Conservation (phyloP, 2,797 vertebrate genomes). For the Characodon lateralis region DNA sequence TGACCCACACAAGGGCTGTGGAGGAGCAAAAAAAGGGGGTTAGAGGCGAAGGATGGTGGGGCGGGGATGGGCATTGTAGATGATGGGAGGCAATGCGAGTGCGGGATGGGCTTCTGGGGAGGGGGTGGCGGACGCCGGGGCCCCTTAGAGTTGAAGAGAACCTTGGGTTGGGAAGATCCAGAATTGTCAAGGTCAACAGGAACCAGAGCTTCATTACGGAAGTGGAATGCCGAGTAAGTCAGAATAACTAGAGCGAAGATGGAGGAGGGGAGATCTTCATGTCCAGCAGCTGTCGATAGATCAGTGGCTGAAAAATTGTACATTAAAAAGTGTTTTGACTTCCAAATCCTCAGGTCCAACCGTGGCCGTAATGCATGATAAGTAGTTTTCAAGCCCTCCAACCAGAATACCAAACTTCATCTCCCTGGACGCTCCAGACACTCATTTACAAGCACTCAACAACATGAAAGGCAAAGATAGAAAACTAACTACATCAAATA, state of each 20-base stretch:
- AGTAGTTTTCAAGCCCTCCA: slow-evolving; percentile 79
- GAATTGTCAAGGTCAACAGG: slow-evolving; percentile 80
- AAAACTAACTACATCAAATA: slow-evolving; percentile 77
- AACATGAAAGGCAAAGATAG: slow-evolving; percentile 79
- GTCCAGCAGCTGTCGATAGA: slow-evolving; percentile 81
- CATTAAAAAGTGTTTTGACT: slow-evolving; percentile 82
- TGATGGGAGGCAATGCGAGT: slow-evolving; percentile 38
- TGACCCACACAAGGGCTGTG: slow-evolving; percentile 76
- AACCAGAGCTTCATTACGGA: slow-evolving; percentile 63
- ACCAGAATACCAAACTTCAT: slow-evolving; percentile 79
- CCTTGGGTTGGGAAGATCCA: slow-evolving; percentile 80
- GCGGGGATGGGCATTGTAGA: slow-evolving; percentile 22
- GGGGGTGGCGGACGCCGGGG: slow-evolving; percentile 46
- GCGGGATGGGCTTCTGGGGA: background rate
- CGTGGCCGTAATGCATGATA: slow-evolving; percentile 81
- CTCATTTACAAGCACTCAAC: slow-evolving; percentile 81
- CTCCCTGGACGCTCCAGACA: slow-evolving; percentile 72
- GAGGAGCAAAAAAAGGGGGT: slow-evolving; percentile 65
- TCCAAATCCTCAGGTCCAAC: slow-evolving; percentile 81
- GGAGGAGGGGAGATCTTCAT: slow-evolving; percentile 60
- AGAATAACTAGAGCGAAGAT: slow-evolving; percentile 56
- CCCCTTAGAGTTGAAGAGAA: slow-evolving; percentile 80
- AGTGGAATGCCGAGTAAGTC: slow-evolving; percentile 68
- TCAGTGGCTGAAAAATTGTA: slow-evolving; percentile 81
- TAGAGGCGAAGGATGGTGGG: slow-evolving; percentile 33